Evolutionary conservation across 2,113 vertebrate genomes (phyloP), one percentile per base, ranked within the genome.

Genomic region (Benitochromis conjunctus): DNA sequence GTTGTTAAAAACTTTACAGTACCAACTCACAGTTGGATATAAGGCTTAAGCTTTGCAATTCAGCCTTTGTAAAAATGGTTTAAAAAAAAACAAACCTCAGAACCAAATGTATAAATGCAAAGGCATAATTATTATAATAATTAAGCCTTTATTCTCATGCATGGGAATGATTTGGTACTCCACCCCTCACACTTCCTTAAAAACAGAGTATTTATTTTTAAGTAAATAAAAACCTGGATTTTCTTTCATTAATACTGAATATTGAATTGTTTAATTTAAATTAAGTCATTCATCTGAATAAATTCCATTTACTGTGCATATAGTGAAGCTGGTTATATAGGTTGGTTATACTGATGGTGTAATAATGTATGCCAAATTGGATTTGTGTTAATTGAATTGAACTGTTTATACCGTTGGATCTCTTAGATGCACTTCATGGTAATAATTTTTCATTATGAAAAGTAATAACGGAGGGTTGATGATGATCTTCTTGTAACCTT

Each of bases 401-500:
- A 3, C 81, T 11, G 3, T 64, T 81, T 24, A 46, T 14, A 53
- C 26, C 38, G 18, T 10, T 13, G 51, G 16, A 2, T 18, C 9
- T 57, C 24, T 60, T 74, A 43, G 80, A 79, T 86, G 31, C 60
- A 66, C 10, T 29, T 55, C 18, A 77, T 54, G 13, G 7, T 79
- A 38, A 88, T 88, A 36, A 54, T 43, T 89, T 88, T 82, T 9
- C 88, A 81, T 88, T 66, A 87, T 74, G 62, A 81, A 60, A 91
- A 79, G 46, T 56, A 74, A 87, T 92, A 84, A 81, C 10, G 69
- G 69, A 74, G 74, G 64, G 46, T 76, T 76, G 43, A 82, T 80
- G 38, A 83, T 87, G 88, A 83, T 83, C 86, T 91, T 93, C 62
- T 82, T 57, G 48, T 92, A 89, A 90, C 82, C 86, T 92, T 78